Conservation (phyloP, 2,888 invertebrate genomes). For the Thysanoteuthis rhombus region DNA sequence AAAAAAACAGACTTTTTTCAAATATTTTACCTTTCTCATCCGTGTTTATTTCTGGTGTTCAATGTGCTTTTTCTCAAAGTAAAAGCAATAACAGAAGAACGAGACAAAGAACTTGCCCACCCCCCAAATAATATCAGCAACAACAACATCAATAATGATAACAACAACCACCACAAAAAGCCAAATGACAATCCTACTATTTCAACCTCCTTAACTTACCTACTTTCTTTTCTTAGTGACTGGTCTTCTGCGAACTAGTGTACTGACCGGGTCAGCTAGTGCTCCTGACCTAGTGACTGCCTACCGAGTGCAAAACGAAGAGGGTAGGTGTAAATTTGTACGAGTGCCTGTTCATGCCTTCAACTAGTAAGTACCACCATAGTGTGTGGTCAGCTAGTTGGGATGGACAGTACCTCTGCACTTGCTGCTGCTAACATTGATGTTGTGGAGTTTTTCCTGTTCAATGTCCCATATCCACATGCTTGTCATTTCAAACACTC, state of each 20-base stretch:
- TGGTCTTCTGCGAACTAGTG: constrained; percentile 56
- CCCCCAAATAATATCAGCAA: background rate
- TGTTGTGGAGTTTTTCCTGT: constrained; percentile 12
- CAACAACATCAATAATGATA: background rate
- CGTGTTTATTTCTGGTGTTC: background rate
- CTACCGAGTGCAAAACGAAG: constrained; percentile 31
- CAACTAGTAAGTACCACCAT: background rate
- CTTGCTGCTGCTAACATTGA: constrained; percentile 12
- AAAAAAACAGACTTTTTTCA: background rate
- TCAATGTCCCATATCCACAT: background rate
- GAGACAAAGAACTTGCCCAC: background rate
- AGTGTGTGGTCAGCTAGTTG: background rate
- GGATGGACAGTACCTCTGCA: constrained; percentile 12
- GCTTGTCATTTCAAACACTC: background rate
- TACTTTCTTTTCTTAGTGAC: constrained; percentile 27
- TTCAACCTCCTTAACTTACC: background rate
- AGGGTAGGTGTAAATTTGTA: constrained; percentile 27
- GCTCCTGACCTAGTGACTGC: constrained; percentile 61
- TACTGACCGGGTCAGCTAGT: constrained; percentile 66
- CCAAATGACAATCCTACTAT: background rate
- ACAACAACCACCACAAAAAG: background rate
- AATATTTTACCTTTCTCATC: background rate
- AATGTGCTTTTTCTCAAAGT: background rate
- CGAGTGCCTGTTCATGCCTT: background rate
- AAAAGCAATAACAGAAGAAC: background rate